These are phyloP conservation scores for Parapsyche elsis DNA, from an alignment of 1,140 invertebrate species.

Conservation along the genomic window DNA sequence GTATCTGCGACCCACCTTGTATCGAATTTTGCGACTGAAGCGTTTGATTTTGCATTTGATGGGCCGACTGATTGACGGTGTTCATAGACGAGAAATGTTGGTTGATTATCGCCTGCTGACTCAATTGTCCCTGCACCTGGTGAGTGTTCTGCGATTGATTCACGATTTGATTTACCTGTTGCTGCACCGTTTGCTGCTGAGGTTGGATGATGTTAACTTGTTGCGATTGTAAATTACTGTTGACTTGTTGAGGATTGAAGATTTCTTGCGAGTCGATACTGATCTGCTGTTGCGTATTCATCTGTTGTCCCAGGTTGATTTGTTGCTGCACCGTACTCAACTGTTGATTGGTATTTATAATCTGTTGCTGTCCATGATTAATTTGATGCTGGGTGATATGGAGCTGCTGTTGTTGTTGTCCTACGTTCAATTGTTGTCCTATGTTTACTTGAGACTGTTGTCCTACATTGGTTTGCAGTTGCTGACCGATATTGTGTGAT, in stretches of 20 bases:
- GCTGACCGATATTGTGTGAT: conserved; percentile 57
- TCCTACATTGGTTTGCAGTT: conserved; percentile 52
- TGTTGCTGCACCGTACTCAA: conserved; percentile 53
- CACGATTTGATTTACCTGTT: conserved; percentile 32
- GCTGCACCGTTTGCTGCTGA: conserved; percentile 48
- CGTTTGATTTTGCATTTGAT: conserved; percentile 53
- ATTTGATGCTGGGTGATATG: conserved; percentile 53
- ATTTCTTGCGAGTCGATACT: conserved; percentile 1
- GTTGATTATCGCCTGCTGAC: conserved; percentile 33
- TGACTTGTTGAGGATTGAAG: conserved; percentile 6
- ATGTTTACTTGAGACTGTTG: conserved; percentile 53
- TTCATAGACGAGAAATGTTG: conserved; percentile 23
- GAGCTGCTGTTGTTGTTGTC: conserved; percentile 61
- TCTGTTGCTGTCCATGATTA: conserved; percentile 52
- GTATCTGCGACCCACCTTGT: conserved; percentile 46
- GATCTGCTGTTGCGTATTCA: conserved; percentile 44
- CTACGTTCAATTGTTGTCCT: conserved; percentile 58
- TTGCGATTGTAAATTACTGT: neutral
- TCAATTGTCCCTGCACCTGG: conserved; percentile 27
- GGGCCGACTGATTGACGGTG: conserved; percentile 31
- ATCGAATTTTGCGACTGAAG: conserved; percentile 53
- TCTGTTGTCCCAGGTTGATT: conserved; percentile 55
- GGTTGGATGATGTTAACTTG: conserved; percentile 23
- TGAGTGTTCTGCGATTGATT: conserved; percentile 6
- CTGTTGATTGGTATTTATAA: conserved; percentile 51